A percentile compares a stretch with the other conserved stretches of the same genome.
Evolutionary conservation across 30 jellyfish, hydroid and myxozoan species (phyloP).

Genomic region (Pelagia noctiluca): DNA sequence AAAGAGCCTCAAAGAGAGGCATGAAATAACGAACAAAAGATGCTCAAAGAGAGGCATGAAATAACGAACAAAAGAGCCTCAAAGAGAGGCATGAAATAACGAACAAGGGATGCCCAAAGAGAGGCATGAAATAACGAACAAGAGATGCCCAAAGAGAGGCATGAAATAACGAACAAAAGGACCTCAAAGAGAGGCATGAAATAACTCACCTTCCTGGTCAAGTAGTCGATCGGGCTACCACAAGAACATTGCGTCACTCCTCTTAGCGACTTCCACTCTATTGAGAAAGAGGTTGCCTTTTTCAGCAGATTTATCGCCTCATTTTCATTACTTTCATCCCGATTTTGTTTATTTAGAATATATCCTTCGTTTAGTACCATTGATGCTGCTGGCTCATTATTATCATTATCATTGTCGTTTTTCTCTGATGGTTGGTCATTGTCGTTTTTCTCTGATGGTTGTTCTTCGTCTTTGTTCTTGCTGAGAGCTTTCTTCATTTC

Average conservation of each 20-base stretch:
- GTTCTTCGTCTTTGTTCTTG: conserved; percentile 11
- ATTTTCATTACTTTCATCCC: conserved; percentile 38
- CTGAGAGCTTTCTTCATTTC: conserved; percentile 11
- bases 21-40: too few relatives aligned
- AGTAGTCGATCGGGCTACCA: conserved; percentile 90
- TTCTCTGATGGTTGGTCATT: not conserved
- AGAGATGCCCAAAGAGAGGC: too few relatives aligned
- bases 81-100: too few relatives aligned
- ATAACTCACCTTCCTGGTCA: conserved; percentile 83
- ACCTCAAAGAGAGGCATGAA: not conserved
- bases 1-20: too few relatives aligned
- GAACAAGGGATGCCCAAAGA: too few relatives aligned
- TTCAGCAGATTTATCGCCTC: conserved; percentile 32
- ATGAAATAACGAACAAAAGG: too few relatives aligned
- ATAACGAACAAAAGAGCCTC: too few relatives aligned
- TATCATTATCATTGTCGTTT: not conserved
- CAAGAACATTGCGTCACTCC: conserved; percentile 91
- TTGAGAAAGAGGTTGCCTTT: conserved; percentile 78
- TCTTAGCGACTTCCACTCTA: conserved; percentile 87
- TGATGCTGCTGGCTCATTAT: not conserved
- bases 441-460: not conserved
- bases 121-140: too few relatives aligned
- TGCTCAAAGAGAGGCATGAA: too few relatives aligned
- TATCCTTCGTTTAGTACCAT: conserved; percentile 50
- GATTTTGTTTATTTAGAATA: conserved; percentile 30